Conservation (phyloP, 1,140 invertebrate species). For the Drosophila neocordata region DNA sequence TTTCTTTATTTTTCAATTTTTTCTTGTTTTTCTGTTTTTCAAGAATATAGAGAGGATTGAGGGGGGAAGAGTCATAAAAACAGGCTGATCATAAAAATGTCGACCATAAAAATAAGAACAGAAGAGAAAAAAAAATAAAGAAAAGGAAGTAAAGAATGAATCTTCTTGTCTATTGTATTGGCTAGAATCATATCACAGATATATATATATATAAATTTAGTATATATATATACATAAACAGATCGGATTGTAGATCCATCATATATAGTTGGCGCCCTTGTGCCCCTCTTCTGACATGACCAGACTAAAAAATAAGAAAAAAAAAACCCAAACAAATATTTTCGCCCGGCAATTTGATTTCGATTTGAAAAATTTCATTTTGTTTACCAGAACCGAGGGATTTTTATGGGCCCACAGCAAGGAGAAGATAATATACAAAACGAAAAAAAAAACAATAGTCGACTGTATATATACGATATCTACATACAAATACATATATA, state of each 20-base stretch:
- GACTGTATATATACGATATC: too few species aligned
- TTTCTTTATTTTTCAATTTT: conserved; percentile 22
- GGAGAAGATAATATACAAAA: conserved; percentile 34
- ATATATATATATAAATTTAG: conserved; percentile 4
- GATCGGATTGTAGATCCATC: conserved; percentile 18
- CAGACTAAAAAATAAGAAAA: conserved; percentile 31
- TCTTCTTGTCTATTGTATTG: conserved; percentile 35
- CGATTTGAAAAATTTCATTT: conserved; percentile 21
- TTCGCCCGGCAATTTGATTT: conserved; percentile 49
- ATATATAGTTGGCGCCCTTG: conserved; percentile 57
- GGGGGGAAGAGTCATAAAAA: conserved; percentile 55
- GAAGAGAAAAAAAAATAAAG: too few species aligned
- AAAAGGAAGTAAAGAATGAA: conserved; percentile 11
- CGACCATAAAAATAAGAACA: conserved; percentile 56
- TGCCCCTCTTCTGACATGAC: conserved; percentile 60
- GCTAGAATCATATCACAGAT: conserved; percentile 5
- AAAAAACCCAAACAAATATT: conserved; percentile 61
- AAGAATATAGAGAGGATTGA: background rate
- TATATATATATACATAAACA: conserved; percentile 11
- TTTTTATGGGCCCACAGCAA: conserved; percentile 42
- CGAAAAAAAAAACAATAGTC: background rate
- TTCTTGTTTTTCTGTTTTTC: conserved; percentile 36
- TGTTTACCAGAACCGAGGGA: conserved; percentile 46
- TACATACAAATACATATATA: background rate
- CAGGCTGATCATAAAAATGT: conserved; percentile 62